phyloP scores from a whole-genome alignment of 2,888 invertebrate species.

The Scaeva pyrastri region DNA sequence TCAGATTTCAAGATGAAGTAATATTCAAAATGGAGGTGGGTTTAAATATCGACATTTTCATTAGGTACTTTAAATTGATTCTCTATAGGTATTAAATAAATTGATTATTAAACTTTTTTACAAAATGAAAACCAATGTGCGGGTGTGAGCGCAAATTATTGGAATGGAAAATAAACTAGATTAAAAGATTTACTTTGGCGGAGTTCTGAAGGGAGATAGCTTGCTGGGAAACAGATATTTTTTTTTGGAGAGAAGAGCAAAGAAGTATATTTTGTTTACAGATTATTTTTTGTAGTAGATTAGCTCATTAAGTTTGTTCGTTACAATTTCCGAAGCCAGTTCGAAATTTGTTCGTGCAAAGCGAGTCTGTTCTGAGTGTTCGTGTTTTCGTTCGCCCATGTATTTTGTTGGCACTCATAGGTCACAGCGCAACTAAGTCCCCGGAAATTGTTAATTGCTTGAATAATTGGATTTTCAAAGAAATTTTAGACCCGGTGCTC shows the following conservation, averaged over 20 bases:
- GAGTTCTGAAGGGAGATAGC: conserved; percentile 41
- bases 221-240: no score
- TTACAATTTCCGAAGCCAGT: not conserved
- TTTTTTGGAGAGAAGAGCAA: not conserved
- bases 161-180: conserved; percentile 7
- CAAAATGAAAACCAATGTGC: conserved; percentile 10
- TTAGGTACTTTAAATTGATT: not conserved
- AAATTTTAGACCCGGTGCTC: no score
- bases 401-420: no score
- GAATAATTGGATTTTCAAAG: no score
- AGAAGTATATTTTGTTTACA: conserved; percentile 58
- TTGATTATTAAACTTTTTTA: not conserved
- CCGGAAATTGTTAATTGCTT: no score
- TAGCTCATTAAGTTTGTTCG: not conserved
- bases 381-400: no score
- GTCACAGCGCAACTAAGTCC: no score
- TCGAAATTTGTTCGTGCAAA: no score
- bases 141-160: conserved; percentile 17
- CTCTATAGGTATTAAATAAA: not conserved
- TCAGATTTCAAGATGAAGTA: not conserved
- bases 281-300: conserved; percentile 28
- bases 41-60: conserved; percentile 27
- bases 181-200: not conserved
- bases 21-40: not conserved
- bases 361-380: no score